Evolutionary conservation across 1,140 invertebrate genomes (phyloP).

Genomic region (Fopius arisanus): DNA sequence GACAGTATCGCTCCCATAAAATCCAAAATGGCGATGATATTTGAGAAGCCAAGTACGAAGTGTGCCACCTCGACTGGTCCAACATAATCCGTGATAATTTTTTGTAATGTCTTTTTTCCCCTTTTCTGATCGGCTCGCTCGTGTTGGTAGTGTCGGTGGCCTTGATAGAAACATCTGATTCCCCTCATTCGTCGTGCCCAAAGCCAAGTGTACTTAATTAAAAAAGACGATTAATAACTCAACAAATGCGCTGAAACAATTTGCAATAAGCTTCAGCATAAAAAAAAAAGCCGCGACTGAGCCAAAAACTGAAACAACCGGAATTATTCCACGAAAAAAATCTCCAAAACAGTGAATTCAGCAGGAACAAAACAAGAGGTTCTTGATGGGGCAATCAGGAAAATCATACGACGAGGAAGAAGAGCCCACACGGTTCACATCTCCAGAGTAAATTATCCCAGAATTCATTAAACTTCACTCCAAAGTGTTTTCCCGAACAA

Average conservation of each 20-base stretch:
- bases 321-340: background rate
- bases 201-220: conserved; percentile 47
- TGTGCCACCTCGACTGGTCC: conserved; percentile 1
- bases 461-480: background rate
- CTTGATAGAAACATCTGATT: conserved; percentile 47
- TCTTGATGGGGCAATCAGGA: background rate
- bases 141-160: conserved; percentile 34
- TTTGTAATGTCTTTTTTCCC: background rate
- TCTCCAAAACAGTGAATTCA: background rate
- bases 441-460: background rate
- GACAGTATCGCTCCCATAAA: background rate
- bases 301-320: background rate
- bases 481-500: background rate
- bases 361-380: background rate
- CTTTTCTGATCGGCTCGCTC: background rate
- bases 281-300: background rate
- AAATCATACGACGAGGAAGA: background rate
- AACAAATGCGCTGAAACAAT: background rate
- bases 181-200: background rate
- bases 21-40: background rate
- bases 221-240: conserved; percentile 9
- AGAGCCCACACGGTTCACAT: background rate
- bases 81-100: conserved; percentile 7
- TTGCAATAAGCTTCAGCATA: too few species aligned
- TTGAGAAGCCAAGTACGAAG: background rate